A percentile compares a stretch with the other conserved stretches of the same genome.
phyloP scores from a whole-genome alignment of 2,888 invertebrate species.

The Abscondita cerata region DNA sequence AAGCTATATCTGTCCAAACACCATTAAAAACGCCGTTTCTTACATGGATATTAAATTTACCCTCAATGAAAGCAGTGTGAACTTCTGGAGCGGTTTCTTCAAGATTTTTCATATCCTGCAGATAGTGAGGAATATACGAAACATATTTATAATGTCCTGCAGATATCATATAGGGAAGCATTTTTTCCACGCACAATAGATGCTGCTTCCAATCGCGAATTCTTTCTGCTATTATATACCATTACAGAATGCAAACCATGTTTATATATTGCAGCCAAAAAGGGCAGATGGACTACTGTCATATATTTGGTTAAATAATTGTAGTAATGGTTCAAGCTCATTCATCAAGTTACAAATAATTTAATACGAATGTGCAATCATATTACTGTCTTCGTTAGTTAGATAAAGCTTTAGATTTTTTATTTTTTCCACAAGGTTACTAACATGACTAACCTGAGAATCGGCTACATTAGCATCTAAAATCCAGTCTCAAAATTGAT shows the following conservation, averaged over 20 bases:
- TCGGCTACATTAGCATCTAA: neutral
- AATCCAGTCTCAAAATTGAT: slow-evolving; percentile 4
- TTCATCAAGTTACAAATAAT: neutral
- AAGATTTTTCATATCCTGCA: neutral
- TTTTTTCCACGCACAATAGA: slow-evolving; percentile 17
- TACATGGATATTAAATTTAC: slow-evolving; percentile 13
- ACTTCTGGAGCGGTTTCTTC: neutral
- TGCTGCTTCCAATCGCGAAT: neutral
- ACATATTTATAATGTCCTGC: slow-evolving; percentile 11
- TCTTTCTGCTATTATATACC: neutral
- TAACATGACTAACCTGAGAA: neutral
- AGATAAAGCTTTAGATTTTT: neutral
- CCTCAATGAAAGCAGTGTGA: neutral
- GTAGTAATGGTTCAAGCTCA: neutral
- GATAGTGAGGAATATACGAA: slow-evolving; percentile 15
- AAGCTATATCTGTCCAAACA: slow-evolving; percentile 16
- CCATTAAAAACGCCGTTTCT: slow-evolving; percentile 14
- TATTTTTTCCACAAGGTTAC: neutral
- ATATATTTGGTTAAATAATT: neutral
- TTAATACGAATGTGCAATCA: neutral
- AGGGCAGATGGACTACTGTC: neutral
- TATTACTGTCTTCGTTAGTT: neutral
- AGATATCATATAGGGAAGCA: slow-evolving; percentile 14
- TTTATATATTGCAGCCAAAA: slow-evolving; percentile 1
- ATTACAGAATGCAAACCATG: slow-evolving; percentile 6